Conservation (phyloP, 1,140 invertebrate genomes). For the Laupala kohalensis region DNA sequence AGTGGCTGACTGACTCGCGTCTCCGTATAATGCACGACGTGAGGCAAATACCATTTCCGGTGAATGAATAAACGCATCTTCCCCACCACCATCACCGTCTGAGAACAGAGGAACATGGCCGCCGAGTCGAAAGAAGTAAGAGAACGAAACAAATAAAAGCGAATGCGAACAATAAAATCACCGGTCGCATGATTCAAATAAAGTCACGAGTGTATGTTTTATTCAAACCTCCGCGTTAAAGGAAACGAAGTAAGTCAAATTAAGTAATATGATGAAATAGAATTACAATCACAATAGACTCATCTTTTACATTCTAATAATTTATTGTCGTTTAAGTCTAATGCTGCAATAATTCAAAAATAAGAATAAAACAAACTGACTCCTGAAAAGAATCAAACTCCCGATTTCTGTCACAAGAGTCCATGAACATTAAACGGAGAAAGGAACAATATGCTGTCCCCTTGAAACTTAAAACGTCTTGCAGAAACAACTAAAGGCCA, state of each 20-base stretch:
- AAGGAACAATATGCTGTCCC: not conserved
- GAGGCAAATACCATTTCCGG: not conserved
- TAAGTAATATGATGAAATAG: not conserved
- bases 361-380: not conserved
- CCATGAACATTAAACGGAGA: not conserved
- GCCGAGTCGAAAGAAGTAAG: not conserved
- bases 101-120: not conserved
- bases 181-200: not conserved
- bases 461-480: not conserved
- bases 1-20: not conserved
- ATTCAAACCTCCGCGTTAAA: not conserved
- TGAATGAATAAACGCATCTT: not conserved
- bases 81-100: not conserved
- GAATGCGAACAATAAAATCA: not conserved
- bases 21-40: not conserved
- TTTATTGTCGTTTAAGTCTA: too few species aligned
- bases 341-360: not conserved
- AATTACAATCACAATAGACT: not conserved
- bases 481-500: not conserved
- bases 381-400: not conserved
- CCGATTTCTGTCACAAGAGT: not conserved
- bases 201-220: not conserved
- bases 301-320: too few species aligned
- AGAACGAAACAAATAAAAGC: not conserved
- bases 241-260: not conserved